These are phyloP conservation scores for Musca vetustissima DNA, from an alignment of 1,140 invertebrate genomes.

Conservation along the genomic window DNA sequence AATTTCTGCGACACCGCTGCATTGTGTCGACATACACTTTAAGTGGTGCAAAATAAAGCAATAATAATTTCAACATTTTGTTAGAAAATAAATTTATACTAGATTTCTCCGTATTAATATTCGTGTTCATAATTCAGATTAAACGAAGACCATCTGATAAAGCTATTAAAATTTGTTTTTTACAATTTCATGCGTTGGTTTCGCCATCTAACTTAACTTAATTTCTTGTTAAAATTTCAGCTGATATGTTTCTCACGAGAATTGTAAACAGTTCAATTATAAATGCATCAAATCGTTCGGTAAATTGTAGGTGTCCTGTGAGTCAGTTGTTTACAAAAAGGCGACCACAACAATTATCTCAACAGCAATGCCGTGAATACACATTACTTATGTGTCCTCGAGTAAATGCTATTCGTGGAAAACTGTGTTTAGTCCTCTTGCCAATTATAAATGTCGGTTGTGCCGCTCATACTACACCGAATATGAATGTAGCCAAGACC, in stretches of 20 bases:
- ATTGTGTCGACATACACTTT: too few relatives aligned
- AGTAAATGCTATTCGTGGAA: background rate
- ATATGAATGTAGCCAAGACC: background rate
- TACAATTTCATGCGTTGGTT: too few relatives aligned
- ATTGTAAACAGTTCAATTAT: slow-evolving; percentile 3
- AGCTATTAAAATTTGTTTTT: too few relatives aligned
- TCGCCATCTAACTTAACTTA: too few relatives aligned
- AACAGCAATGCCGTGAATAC: background rate
- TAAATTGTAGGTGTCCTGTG: background rate
- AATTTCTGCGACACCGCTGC: too few relatives aligned
- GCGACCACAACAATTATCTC: background rate
- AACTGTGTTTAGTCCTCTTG: slow-evolving; percentile 44
- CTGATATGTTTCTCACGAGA: slow-evolving; percentile 26
- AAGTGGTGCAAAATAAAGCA: too few relatives aligned
- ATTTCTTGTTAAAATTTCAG: slow-evolving; percentile 19
- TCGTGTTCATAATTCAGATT: too few relatives aligned
- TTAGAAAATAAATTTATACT: too few relatives aligned
- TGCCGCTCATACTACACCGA: slow-evolving; percentile 32
- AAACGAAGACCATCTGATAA: too few relatives aligned
- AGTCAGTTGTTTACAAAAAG: background rate
- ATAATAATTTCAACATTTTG: too few relatives aligned
- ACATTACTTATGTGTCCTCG: background rate
- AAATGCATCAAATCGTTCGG: background rate
- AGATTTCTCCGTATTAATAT: too few relatives aligned
- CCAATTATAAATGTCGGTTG: slow-evolving; percentile 32